Evolutionary conservation across 2,888 invertebrate species (phyloP), one percentile per base, ranked within the genome.

Genomic region (Gisinianus flammeolus): DNA sequence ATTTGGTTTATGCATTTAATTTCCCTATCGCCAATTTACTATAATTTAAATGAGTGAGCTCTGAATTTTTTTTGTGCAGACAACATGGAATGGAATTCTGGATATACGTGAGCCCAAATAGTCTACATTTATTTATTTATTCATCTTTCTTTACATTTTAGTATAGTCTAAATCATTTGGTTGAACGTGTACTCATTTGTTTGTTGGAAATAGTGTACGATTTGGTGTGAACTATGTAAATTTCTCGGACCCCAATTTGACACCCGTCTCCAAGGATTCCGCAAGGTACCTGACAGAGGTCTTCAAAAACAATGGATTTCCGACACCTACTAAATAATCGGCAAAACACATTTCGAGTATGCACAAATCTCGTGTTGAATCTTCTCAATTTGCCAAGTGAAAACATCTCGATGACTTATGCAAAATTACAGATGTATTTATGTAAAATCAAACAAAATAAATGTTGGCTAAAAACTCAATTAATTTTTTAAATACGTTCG

Each of bases 141-240:
- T n/a, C 6, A 58, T 22, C 6, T 58, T 12, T 58, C n/a, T 19
- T 58, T 8, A 22, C 58, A 22, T 58, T 8, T 10, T 35, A 44
- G n/a, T n/a, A n/a, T n/a, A n/a, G n/a, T n/a, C n/a, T n/a, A n/a
- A n/a, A n/a, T n/a, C n/a, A n/a, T n/a, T n/a, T n/a, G n/a, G n/a
- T n/a, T n/a, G n/a, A n/a, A n/a, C n/a, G n/a, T n/a, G n/a, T n/a
- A n/a, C n/a, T n/a, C n/a, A n/a, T n/a, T n/a, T n/a, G n/a, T n/a
- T n/a, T n/a, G n/a, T n/a, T n/a, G n/a, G n/a, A 28, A 19, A 6
- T 64, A 83, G 83, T n/a, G 79, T 80, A 68, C 77, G 80, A 6
- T 82, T 83, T 58, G 83, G 83, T 19, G 70, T 81, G 2, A 79
- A 80, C 66, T 76, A 78, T 0, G 79, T 80, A 19, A 79, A 83